Evolutionary conservation across 2,113 vertebrate species (phyloP).

Genomic region (Anser brachyrhynchus): DNA sequence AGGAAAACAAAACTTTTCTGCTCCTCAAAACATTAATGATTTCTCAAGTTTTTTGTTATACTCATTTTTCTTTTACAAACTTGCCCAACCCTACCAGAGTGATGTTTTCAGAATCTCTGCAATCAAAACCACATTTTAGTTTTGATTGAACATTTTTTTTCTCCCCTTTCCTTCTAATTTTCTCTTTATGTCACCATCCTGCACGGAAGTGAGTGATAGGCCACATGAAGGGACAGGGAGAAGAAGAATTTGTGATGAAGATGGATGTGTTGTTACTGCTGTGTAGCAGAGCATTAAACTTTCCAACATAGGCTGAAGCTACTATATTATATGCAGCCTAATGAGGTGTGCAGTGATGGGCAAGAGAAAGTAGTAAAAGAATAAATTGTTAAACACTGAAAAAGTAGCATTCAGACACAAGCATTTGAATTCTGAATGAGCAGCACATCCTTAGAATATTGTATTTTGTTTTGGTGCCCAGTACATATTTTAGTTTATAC

Average conservation of each 20-base stretch:
- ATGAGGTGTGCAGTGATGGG: background rate
- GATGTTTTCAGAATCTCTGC: background rate
- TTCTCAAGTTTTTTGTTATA: background rate
- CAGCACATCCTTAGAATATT: background rate
- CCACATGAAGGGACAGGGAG: background rate
- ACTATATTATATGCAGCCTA: background rate
- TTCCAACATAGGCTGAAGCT: background rate
- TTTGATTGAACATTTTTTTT: background rate
- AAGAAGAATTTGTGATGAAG: conserved; percentile 1
- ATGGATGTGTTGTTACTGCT: background rate
- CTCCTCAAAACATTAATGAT: background rate
- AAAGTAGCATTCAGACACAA: background rate
- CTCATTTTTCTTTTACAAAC: background rate
- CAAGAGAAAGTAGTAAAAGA: background rate
- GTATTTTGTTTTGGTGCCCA: background rate
- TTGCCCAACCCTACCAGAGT: background rate
- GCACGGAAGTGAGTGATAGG: background rate
- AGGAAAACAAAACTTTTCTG: background rate
- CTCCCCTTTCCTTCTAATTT: background rate
- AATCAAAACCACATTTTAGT: background rate
- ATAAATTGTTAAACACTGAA: background rate
- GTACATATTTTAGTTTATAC: background rate
- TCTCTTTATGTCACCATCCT: background rate
- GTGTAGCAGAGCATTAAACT: background rate
- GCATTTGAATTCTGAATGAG: background rate